Percentiles rank a stretch among this genome's conserved stretches.
phyloP scores from a whole-genome alignment of 2,888 invertebrate species.

The Drosophila leonis region DNA sequence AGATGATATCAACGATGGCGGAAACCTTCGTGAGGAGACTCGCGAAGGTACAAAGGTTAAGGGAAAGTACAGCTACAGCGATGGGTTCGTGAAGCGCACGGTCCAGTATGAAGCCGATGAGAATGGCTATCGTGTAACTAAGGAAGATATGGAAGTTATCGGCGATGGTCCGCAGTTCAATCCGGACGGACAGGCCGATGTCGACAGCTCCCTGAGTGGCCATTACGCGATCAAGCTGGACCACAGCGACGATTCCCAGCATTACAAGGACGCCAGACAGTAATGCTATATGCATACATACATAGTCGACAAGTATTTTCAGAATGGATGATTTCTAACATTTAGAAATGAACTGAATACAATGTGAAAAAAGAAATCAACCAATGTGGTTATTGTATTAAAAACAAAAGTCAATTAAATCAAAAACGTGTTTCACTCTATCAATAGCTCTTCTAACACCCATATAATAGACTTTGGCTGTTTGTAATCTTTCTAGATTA shows the following conservation, averaged over 20 bases:
- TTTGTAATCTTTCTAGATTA: neutral
- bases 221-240: conserved; percentile 85
- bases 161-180: conserved; percentile 86
- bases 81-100: conserved; percentile 87
- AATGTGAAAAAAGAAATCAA: conserved; percentile 41
- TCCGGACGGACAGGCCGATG: conserved; percentile 85
- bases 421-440: conserved; percentile 3
- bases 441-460: no score
- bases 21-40: conserved; percentile 84
- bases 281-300: conserved; percentile 39
- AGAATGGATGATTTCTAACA: conserved; percentile 74
- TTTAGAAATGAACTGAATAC: conserved; percentile 84
- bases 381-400: conserved; percentile 37
- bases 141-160: conserved; percentile 86
- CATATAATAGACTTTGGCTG: neutral
- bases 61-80: conserved; percentile 88
- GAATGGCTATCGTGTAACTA: conserved; percentile 87
- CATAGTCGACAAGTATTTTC: conserved; percentile 1
- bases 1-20: conserved; percentile 86
- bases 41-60: conserved; percentile 84
- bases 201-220: conserved; percentile 85
- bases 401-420: conserved; percentile 39
- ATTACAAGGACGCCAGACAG: conserved; percentile 77
- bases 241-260: conserved; percentile 82
- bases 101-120: conserved; percentile 88